These are phyloP conservation scores for Hypomesus transpacificus DNA, from an alignment of 2,113 vertebrate genomes.

Conservation along the genomic window DNA sequence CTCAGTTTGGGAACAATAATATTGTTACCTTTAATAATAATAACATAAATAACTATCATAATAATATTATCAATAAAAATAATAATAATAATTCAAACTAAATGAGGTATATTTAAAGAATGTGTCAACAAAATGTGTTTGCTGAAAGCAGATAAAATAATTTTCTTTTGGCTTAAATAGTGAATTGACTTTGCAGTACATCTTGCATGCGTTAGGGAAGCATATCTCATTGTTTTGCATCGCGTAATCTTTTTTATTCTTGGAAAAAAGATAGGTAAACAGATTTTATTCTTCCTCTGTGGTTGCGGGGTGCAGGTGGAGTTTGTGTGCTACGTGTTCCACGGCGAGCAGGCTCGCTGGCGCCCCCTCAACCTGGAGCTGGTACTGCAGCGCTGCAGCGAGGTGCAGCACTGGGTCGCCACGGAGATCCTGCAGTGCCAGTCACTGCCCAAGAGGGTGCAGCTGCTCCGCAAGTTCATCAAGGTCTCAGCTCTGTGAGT, in stretches of 20 bases:
- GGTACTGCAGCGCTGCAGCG: slow-evolving; percentile 94
- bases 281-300: not conserved
- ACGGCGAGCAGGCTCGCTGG: slow-evolving; percentile 88
- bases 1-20: not conserved
- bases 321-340: slow-evolving; percentile 94
- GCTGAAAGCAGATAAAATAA: no score
- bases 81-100: no score
- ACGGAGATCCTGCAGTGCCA: slow-evolving; percentile 95
- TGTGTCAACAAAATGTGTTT: no score
- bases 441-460: slow-evolving; percentile 83
- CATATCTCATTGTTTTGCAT: not conserved
- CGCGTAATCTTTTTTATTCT: not conserved
- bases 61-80: no score
- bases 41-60: not conserved
- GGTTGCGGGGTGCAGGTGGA: slow-evolving; percentile 78
- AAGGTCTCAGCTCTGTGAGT: slow-evolving; percentile 94
- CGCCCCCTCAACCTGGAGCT: slow-evolving; percentile 96
- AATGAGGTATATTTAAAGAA: no score
- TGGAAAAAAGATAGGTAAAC: not conserved
- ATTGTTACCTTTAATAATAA: not conserved
- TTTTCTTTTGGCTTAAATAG: no score
- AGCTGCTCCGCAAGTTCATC: slow-evolving; percentile 96
- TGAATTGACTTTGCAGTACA: no score
- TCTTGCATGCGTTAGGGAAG: no score
- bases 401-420: slow-evolving; percentile 96